phyloP scores from a whole-genome alignment of 2,113 vertebrate species.

The Neotragus moschatus region DNA sequence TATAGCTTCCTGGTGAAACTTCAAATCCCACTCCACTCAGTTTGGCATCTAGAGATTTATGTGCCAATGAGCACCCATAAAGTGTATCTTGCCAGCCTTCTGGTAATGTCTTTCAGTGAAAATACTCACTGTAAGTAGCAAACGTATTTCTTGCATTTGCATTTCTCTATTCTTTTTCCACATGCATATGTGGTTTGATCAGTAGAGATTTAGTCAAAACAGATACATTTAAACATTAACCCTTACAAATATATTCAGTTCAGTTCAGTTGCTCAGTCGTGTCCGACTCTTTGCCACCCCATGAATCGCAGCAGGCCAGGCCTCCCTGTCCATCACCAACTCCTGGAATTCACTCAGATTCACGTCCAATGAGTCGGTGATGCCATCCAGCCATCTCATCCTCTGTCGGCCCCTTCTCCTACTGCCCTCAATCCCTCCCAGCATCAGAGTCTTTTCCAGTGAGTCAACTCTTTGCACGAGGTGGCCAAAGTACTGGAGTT shows the following conservation, averaged over 20 bases:
- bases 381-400: too few relatives aligned
- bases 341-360: too few relatives aligned
- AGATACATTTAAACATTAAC: background rate
- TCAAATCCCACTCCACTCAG: background rate
- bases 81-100: background rate
- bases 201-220: slow-evolving; percentile 20
- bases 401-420: too few relatives aligned
- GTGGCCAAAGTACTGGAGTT: too few relatives aligned
- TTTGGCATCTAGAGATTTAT: background rate
- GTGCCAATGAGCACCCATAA: background rate
- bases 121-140: background rate
- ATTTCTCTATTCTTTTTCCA: background rate
- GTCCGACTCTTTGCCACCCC: too few relatives aligned
- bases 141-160: background rate
- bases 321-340: too few relatives aligned
- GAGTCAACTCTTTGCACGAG: too few relatives aligned
- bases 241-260: background rate
- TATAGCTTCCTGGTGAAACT: background rate
- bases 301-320: too few relatives aligned
- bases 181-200: background rate
- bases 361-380: too few relatives aligned
- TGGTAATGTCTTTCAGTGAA: background rate
- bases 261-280: too few relatives aligned
- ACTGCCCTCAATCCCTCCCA: too few relatives aligned
- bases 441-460: too few relatives aligned